Evolutionary conservation across 2,797 vertebrate species (phyloP), one percentile per base, ranked within the genome.

Genomic region (Gouania willdenowi): DNA sequence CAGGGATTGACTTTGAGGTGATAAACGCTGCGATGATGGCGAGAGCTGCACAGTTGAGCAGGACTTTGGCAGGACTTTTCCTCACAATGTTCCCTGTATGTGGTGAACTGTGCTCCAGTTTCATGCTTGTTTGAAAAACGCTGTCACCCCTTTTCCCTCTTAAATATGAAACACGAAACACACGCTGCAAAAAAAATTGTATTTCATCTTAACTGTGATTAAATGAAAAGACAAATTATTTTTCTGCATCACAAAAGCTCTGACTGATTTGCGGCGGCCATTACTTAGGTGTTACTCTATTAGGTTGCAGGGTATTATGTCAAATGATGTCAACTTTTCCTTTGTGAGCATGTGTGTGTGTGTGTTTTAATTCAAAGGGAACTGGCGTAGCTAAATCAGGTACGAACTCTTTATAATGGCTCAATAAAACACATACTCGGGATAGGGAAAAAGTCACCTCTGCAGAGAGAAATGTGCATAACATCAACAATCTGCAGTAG

Each of bases 71-170:
- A 37, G 37, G n/a, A n/a, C 17, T 23, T 18, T 25, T 39, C 53
- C 29, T 41, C 22, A n/a, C 41, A 41, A 41, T 44, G 72, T 76
- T 84, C 71, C 68, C 51, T 36, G 34, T n/a, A n/a, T 77, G 71
- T 41, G 58, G 42, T 70, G 56, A 82, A 66, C 68, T 49, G 65
- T 41, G 71, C 76, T 81, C 57, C 36, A 68, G 73, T 82, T 79
- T 78, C 77, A 76, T 43, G 63, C 51, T 62, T 81, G 80, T 79
- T 83, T 83, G 81, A 82, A 64, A n/a, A 79, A 83, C 77, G 81
- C 76, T 84, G 83, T 86, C 86, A 86, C 75, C 66, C 68, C n/a
- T 79, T 88, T 84, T 84, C 61, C 81, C 80, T 75, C 64, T 71
- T 69, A 62, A 81, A 78, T 79, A 70, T 85, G 71, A 85, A 85